A percentile compares a stretch with the other conserved stretches of the same genome.
Conservation (phyloP, 1,140 invertebrate genomes). For the Vollenhovia emeryi region DNA sequence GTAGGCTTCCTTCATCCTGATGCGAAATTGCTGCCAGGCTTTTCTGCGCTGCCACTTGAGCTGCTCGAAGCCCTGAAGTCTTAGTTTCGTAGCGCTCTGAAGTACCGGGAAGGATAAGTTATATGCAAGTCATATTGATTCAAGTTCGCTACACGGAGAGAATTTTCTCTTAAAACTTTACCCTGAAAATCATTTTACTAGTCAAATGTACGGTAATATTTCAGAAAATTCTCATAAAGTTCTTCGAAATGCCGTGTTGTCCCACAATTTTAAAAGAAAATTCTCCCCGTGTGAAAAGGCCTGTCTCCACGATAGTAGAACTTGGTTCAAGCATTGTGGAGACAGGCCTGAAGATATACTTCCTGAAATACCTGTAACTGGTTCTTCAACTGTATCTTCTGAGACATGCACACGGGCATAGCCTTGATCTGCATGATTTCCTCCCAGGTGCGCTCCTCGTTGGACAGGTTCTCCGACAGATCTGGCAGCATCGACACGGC, state of each 20-base stretch:
- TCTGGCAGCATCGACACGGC: conserved; percentile 91
- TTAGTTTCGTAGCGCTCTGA: conserved; percentile 91
- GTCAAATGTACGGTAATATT: too few species aligned
- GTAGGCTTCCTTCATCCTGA: conserved; percentile 87
- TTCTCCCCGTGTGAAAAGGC: too few species aligned
- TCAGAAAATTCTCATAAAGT: too few species aligned
- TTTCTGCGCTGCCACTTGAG: conserved; percentile 91
- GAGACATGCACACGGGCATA: conserved; percentile 92
- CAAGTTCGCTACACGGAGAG: too few species aligned
- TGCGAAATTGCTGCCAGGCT: conserved; percentile 88
- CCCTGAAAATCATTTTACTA: too few species aligned
- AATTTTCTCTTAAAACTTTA: too few species aligned
- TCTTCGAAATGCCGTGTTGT: too few species aligned
- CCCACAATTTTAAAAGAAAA: too few species aligned
- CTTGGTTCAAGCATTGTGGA: too few species aligned
- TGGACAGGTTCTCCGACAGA: conserved; percentile 92
- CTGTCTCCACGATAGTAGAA: too few species aligned
- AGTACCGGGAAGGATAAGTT: conserved; percentile 43
- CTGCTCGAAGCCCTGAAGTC: conserved; percentile 92
- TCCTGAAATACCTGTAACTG: conserved; percentile 88
- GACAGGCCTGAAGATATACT: too few species aligned
- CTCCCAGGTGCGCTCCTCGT: conserved; percentile 94
- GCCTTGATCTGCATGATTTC: conserved; percentile 94
- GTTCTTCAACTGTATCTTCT: conserved; percentile 92
- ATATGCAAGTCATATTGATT: conserved; percentile 4